These are phyloP conservation scores for Pseudolaguvia tuberculata DNA, from an alignment of 2,113 vertebrate genomes.

Conservation along the genomic window DNA sequence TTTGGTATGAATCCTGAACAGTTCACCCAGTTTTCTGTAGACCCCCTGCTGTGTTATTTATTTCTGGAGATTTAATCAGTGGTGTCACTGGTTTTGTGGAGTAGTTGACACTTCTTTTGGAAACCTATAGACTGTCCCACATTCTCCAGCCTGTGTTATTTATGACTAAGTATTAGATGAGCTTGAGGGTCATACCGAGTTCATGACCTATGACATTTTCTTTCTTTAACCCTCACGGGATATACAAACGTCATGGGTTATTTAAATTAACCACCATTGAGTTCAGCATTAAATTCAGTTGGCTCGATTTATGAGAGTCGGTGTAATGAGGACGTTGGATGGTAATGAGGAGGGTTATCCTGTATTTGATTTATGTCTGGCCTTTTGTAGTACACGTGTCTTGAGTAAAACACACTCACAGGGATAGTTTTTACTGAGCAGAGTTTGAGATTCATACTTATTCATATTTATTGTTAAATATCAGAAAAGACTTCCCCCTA, in stretches of 20 bases:
- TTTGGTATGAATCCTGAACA: not conserved
- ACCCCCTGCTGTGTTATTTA: slow-evolving; percentile 15
- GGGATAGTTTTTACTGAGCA: not conserved
- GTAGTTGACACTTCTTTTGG: not conserved
- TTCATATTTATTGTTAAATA: not conserved
- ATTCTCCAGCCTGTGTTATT: slow-evolving; percentile 20
- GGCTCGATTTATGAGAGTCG: slow-evolving; percentile 1
- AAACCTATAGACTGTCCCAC: too few species aligned
- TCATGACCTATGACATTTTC: slow-evolving; percentile 30
- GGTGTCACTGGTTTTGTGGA: not conserved
- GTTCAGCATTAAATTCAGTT: slow-evolving; percentile 40
- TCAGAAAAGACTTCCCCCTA: slow-evolving; percentile 28
- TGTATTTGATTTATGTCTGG: not conserved
- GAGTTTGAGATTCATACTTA: not conserved
- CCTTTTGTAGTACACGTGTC: slow-evolving; percentile 8
- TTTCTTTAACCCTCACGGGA: slow-evolving; percentile 25
- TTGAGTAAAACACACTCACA: not conserved
- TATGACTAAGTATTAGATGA: slow-evolving; percentile 20
- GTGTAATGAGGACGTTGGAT: slow-evolving; percentile 14
- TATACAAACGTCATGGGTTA: slow-evolving; percentile 15
- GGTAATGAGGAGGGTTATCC: not conserved
- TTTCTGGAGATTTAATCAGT: not conserved
- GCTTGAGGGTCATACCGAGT: slow-evolving; percentile 15
- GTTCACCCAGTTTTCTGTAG: not conserved
- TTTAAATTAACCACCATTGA: slow-evolving; percentile 23